Conservation (phyloP, 2,888 invertebrate genomes). For the Ashinkailepas kermadecensis region DNA sequence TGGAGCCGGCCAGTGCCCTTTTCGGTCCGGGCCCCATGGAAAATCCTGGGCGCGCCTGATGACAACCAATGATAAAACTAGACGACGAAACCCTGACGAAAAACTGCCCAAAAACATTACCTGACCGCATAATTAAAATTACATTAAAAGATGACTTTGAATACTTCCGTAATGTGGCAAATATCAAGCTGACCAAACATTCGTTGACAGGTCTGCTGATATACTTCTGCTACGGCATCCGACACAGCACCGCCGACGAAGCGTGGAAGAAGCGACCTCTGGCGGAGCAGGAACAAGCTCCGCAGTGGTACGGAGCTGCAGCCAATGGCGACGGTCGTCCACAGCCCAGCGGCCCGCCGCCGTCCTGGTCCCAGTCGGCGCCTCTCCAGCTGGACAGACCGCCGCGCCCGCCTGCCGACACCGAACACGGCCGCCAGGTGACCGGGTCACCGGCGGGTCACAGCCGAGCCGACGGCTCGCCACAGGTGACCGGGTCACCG, state of each 20-base stretch:
- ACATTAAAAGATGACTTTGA: too few relatives aligned
- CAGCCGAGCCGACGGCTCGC: too few relatives aligned
- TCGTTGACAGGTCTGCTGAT: conserved; percentile 59
- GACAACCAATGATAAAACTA: too few relatives aligned
- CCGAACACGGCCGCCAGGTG: not conserved
- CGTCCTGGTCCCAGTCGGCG: too few relatives aligned
- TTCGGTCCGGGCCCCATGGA: too few relatives aligned
- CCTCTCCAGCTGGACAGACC: not conserved
- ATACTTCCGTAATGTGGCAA: too few relatives aligned
- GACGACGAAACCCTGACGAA: too few relatives aligned
- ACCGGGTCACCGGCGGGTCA: too few relatives aligned
- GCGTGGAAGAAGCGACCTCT: not conserved
- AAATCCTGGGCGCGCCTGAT: too few relatives aligned
- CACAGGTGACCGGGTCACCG: not conserved
- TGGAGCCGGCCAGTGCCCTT: too few relatives aligned
- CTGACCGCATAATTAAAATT: too few relatives aligned
- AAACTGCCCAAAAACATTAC: too few relatives aligned
- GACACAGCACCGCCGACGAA: conserved; percentile 46
- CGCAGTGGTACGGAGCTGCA: not conserved
- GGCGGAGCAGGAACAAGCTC: not conserved
- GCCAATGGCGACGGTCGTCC: not conserved
- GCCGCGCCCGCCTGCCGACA: not conserved
- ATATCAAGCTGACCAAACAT: conserved; percentile 12
- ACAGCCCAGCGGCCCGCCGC: not conserved
- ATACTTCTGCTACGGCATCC: conserved; percentile 76